phyloP scores from a whole-genome alignment of 2,797 vertebrate genomes.

The Ctenopoma kingsleyae region DNA sequence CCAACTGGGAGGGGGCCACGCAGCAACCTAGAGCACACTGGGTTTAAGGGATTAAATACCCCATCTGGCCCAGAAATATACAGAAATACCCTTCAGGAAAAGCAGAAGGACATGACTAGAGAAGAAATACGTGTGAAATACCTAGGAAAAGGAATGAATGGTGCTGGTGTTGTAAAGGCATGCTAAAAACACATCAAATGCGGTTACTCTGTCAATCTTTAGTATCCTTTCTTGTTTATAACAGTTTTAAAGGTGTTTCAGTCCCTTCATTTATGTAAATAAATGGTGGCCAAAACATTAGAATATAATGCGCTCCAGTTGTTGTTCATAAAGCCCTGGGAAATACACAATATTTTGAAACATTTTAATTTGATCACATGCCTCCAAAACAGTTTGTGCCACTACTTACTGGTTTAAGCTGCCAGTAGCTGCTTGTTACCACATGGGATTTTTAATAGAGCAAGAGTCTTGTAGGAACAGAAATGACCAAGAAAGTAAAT shows the following conservation, averaged over 20 bases:
- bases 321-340: neutral
- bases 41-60: neutral
- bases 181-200: too few species aligned
- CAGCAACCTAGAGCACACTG: neutral
- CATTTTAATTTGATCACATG: neutral
- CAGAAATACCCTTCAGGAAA: neutral
- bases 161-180: neutral
- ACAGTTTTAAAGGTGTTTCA: too few species aligned
- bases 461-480: too few species aligned
- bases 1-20: neutral
- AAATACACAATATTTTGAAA: neutral
- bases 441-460: neutral
- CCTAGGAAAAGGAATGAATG: neutral
- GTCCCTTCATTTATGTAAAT: too few species aligned
- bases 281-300: too few species aligned
- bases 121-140: neutral
- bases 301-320: too few species aligned
- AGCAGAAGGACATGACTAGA: neutral
- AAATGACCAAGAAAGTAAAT: neutral
- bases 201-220: too few species aligned
- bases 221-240: too few species aligned
- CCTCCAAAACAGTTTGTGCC: neutral
- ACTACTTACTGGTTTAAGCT: neutral
- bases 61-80: neutral
- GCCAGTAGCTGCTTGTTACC: neutral